Evolutionary conservation across 2,888 invertebrate species (phyloP), one percentile per base, ranked within the genome.

Genomic region (Operophtera brumata): DNA sequence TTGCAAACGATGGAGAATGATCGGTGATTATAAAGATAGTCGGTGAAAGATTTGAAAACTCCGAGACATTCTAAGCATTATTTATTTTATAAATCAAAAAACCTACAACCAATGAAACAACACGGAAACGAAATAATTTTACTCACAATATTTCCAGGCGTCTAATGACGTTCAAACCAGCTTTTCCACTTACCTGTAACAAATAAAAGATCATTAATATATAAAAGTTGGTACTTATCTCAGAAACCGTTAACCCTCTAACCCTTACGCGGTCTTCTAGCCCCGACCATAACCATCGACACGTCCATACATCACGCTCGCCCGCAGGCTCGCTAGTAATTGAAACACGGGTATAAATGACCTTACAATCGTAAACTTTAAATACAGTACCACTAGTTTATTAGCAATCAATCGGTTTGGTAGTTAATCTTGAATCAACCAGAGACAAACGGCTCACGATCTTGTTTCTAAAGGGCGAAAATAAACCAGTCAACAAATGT

Each of bases 181-280:
- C 30, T 41, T 11, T 40, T 37, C 26, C 30, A 37, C 49, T 53
- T 49, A 57, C 54, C 54, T 58, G 50, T 20, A 54, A 57, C 44
- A 54, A 49, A 39, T 13, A 40, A 44, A 30, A 45, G 11, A 39
- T 9, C 14, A 47, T 43, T 25, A 43, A 32, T 11, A 50, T 20
- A 28, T 7, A 5, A 30, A 30, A 7, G 8, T 0, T 30, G 30
- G 30, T 0, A 30, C 30, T 30, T 8, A 30, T 30, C 30, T 9
- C 30, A 30, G 1, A 9, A 30, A 30, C 9, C 8, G 8, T 30
- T 30, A 30, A 30, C 30, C 30, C 30, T 30, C 9, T 30, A 30
- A 30, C 30, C 30, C 30, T 9, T 9, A 30, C 30, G 30, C 9
- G 37, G 49, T 49, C 49, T 43, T n/a, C n/a, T 14, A 30, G 43